Percentiles rank a stretch among this genome's conserved stretches.
phyloP scores from a whole-genome alignment of 2,888 invertebrate species.

The Gastracanthus pulcherrimus region DNA sequence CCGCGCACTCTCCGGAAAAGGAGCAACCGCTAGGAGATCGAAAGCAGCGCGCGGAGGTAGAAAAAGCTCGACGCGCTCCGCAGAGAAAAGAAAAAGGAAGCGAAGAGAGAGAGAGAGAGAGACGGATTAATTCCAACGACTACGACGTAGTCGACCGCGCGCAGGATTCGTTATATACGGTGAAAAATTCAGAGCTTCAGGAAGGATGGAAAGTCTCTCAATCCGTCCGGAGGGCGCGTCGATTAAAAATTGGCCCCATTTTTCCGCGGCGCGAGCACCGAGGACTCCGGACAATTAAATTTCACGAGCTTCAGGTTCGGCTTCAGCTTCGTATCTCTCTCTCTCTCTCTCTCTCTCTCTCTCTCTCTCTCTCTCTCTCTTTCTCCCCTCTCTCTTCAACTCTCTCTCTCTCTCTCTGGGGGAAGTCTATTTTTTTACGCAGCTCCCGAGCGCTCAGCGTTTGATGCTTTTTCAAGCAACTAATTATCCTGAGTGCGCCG shows the following conservation, averaged over 20 bases:
- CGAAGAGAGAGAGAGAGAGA: background rate
- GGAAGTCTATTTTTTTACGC: background rate
- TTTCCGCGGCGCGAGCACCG: background rate
- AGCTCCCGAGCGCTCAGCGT: background rate
- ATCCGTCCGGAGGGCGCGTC: background rate
- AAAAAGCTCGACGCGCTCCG: background rate
- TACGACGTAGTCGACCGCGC: background rate
- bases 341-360: too few species aligned
- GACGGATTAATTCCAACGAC: background rate
- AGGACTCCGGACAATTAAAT: conserved; percentile 43
- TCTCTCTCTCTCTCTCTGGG: background rate
- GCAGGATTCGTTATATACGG: background rate
- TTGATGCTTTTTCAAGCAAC: conserved; percentile 53
- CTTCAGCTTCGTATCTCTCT: too few species aligned
- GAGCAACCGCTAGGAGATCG: conserved; percentile 5
- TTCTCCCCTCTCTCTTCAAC: too few species aligned
- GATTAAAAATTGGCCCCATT: conserved; percentile 49
- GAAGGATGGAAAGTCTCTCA: background rate
- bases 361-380: too few species aligned
- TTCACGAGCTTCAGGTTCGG: background rate
- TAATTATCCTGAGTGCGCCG: conserved; percentile 54
- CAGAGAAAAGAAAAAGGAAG: background rate
- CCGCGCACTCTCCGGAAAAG: conserved; percentile 20
- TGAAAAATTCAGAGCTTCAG: background rate
- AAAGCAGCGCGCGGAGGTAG: background rate